Percentiles rank a stretch among this genome's conserved stretches.
These are phyloP conservation scores for Diarsia dahlii DNA, from an alignment of 2,888 invertebrate genomes.

Conservation along the genomic window DNA sequence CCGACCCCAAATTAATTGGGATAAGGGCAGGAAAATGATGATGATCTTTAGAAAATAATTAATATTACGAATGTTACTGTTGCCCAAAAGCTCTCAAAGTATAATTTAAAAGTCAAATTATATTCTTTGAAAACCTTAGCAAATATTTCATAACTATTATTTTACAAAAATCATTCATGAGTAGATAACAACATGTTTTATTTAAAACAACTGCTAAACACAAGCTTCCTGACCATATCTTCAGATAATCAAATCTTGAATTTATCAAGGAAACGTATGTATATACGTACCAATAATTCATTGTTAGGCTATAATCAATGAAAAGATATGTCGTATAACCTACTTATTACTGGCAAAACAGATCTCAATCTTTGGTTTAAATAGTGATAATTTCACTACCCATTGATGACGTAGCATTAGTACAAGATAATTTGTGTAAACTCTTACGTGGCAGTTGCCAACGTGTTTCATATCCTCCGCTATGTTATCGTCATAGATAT, in stretches of 20 bases:
- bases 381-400: conserved; percentile 38
- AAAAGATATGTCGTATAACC: conserved; percentile 19
- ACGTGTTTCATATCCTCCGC: conserved; percentile 27
- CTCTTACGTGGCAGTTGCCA: conserved; percentile 38
- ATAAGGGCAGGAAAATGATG: no score
- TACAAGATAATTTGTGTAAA: conserved; percentile 10
- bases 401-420: conserved; percentile 22
- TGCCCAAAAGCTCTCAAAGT: background rate
- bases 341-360: conserved; percentile 30
- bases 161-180: conserved; percentile 8
- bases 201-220: conserved; percentile 24
- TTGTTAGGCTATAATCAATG: conserved; percentile 25
- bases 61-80: background rate
- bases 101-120: background rate
- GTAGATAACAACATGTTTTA: conserved; percentile 14
- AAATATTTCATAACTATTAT: background rate
- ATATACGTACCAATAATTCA: conserved; percentile 36
- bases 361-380: conserved; percentile 37
- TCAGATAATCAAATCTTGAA: conserved; percentile 36
- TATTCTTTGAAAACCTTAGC: background rate
- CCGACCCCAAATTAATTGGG: no score
- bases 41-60: background rate
- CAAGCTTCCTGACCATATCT: conserved; percentile 21
- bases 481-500: conserved; percentile 35
- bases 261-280: conserved; percentile 26